These are phyloP conservation scores for Escarpia spicata DNA, from an alignment of 2,888 invertebrate species.

Conservation along the genomic window DNA sequence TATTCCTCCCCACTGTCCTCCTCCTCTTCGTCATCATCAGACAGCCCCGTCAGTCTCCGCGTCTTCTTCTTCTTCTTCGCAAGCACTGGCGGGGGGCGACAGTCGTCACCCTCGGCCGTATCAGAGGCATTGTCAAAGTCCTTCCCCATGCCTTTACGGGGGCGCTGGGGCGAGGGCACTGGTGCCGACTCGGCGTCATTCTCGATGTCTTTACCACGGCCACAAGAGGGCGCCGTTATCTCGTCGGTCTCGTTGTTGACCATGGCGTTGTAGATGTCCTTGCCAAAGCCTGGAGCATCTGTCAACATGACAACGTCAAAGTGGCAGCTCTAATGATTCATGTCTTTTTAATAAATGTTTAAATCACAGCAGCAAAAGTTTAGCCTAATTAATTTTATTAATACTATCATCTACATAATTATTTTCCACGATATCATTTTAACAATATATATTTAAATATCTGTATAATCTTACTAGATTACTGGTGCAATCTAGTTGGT, in stretches of 20 bases:
- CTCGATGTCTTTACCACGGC: constrained; percentile 30
- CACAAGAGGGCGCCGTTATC: constrained; percentile 62
- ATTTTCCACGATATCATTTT: too few species aligned
- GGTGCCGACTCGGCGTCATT: constrained; percentile 74
- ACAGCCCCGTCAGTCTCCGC: constrained; percentile 55
- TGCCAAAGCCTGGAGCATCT: constrained; percentile 71
- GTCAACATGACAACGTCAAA: neutral
- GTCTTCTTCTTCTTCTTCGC: constrained; percentile 28
- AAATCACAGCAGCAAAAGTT: too few species aligned
- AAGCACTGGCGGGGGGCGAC: constrained; percentile 25
- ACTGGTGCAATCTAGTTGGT: too few species aligned
- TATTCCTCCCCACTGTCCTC: constrained; percentile 83
- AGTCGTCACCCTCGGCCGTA: constrained; percentile 70
- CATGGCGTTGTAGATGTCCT: constrained; percentile 87
- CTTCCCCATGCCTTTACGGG: constrained; percentile 18
- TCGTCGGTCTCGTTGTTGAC: neutral
- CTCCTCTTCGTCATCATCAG: constrained; percentile 75
- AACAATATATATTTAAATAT: too few species aligned
- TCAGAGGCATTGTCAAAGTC: constrained; percentile 73
- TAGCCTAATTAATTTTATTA: too few species aligned
- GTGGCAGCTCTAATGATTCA: neutral
- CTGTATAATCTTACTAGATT: too few species aligned
- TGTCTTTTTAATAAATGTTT: too few species aligned
- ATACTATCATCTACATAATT: too few species aligned
- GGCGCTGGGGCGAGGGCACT: constrained; percentile 63